Percentiles rank a stretch among this genome's conserved stretches.
Evolutionary conservation across 2,113 vertebrate genomes (phyloP).

Genomic region (Lasiurus borealis): DNA sequence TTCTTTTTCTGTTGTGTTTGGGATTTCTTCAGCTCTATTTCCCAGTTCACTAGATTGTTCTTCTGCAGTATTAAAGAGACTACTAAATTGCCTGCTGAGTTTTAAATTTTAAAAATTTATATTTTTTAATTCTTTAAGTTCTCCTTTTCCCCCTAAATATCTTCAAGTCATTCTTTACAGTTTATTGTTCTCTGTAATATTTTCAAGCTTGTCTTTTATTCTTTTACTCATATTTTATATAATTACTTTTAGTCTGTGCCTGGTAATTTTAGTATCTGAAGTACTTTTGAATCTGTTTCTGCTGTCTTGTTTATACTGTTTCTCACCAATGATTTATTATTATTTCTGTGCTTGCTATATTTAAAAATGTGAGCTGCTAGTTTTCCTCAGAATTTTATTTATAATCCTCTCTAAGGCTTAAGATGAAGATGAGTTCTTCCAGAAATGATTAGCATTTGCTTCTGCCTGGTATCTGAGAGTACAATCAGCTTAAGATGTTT

Average conservation of each 20-base stretch:
- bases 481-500: background rate
- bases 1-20: constrained; percentile 42
- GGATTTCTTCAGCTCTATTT: constrained; percentile 5
- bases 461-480: background rate
- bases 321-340: background rate
- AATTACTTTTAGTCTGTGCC: constrained; percentile 9
- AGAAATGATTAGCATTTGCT: background rate
- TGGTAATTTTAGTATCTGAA: constrained; percentile 37
- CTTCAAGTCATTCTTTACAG: background rate
- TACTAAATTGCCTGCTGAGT: background rate
- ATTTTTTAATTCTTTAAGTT: constrained; percentile 20
- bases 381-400: constrained; percentile 57
- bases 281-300: constrained; percentile 42
- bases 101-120: constrained; percentile 14
- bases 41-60: background rate
- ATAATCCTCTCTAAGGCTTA: background rate
- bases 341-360: constrained; percentile 39
- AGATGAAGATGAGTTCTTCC: background rate
- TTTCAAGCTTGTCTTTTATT: constrained; percentile 26
- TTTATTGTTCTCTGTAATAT: constrained; percentile 19
- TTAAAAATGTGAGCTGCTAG: background rate
- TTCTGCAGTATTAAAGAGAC: background rate
- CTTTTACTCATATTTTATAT: constrained; percentile 5
- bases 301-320: background rate
- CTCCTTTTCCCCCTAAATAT: background rate